phyloP scores from a whole-genome alignment of 2,888 invertebrate genomes.

The Pristionchus arcanus region DNA sequence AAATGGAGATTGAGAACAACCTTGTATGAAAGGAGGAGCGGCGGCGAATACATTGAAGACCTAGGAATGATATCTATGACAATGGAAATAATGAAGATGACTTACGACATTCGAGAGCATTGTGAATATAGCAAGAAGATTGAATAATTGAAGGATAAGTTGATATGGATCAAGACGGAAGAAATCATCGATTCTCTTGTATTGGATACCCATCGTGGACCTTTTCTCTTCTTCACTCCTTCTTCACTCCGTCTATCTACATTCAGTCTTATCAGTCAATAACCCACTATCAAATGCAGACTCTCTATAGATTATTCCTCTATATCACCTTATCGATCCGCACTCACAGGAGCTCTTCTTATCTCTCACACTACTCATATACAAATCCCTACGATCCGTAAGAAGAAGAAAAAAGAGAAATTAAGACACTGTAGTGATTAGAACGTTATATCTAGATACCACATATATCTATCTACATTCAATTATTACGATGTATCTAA shows the following conservation, averaged over 20 bases:
- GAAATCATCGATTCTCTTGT: conserved; percentile 63
- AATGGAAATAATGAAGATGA: neutral
- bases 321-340: conserved; percentile 5
- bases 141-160: conserved; percentile 65
- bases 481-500: no score
- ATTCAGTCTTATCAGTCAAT: neutral
- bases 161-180: conserved; percentile 68
- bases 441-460: no score
- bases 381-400: no score
- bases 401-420: no score
- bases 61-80: conserved; percentile 53
- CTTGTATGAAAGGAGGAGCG: conserved; percentile 62
- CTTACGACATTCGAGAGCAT: conserved; percentile 68
- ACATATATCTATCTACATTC: no score
- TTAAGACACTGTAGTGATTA: no score
- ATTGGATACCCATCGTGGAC: neutral
- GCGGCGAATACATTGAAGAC: conserved; percentile 70
- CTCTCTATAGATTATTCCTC: neutral
- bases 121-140: conserved; percentile 70
- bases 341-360: neutral
- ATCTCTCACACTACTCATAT: neutral
- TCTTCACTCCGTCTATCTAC: neutral
- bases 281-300: neutral
- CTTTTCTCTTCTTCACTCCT: neutral
- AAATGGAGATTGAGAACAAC: conserved; percentile 60